Base-by-base conservation (phyloP, 2,113 vertebrate genomes). In the Cryptoleucopteryx plumbea region DNA sequence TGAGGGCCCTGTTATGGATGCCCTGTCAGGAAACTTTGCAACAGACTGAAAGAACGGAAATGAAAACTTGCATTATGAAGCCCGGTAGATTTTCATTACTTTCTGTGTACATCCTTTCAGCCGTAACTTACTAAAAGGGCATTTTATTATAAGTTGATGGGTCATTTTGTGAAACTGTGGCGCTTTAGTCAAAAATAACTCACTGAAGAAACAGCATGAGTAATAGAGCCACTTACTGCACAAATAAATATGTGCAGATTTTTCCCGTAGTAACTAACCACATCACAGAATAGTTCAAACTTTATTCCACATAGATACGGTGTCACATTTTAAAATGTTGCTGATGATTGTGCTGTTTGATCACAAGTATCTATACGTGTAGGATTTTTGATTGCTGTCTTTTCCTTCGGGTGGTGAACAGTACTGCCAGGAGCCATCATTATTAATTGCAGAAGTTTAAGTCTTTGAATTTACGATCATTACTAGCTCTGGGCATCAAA, bases 101-200 rank as follows among this genome's bases (percentile, higher is more conserved):
- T 86, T 84, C 73, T 75, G 43, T 75, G 78, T 68, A 68, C 21
- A 67, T 75, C 47, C 66, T 36, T 82, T 87, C 70, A 90, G 84
- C 78, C 94, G 47, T 65, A 91, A 67, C 86, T 89, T 89, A 89
- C 70, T 89, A 75, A 87, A 96, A 96, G 73, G 45, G 31, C 86
- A 91, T 93, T 94, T 95, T 82, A 85, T 93, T 87, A 47, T 34
- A 85, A 59, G 36, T 9, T 93, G 91, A 96, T 67, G 65, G 89
- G 83, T 89, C 81, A 78, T 89, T 95, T 85, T 79, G 32, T 75
- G 62, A 74, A 94, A 93, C 77, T 65, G 68, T 82, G 31, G 65
- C 68, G 91, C 70, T 96, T 91, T 17, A 87, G 47, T 82, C 26
- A 94, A 94, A 90, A 97, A 95, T 78, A 96, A 86, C 63, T 94